These are phyloP conservation scores for Epistrophe eligans DNA, from an alignment of 2,888 invertebrate genomes.

Conservation along the genomic window DNA sequence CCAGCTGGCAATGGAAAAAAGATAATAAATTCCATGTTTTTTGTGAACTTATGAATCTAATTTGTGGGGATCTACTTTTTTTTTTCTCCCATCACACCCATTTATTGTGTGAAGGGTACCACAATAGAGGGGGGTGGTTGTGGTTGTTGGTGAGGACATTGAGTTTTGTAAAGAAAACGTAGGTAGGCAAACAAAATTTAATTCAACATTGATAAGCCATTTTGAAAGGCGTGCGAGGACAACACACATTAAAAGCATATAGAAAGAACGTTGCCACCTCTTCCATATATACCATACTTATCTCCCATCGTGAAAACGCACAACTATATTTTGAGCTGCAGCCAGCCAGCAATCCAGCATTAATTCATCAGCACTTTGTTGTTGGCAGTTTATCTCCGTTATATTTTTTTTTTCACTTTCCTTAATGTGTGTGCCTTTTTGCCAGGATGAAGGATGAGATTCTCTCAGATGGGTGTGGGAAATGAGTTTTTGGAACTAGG, in stretches of 20 bases:
- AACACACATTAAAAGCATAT: not conserved
- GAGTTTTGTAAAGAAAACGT: not conserved
- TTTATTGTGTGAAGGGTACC: not conserved
- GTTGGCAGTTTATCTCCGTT: slow-evolving; percentile 17
- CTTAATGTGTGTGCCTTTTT: slow-evolving; percentile 38
- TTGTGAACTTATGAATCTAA: slow-evolving; percentile 70
- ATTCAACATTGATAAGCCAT: slow-evolving; percentile 68
- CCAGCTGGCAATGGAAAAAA: slow-evolving; percentile 19
- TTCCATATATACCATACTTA: not conserved
- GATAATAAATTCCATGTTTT: slow-evolving; percentile 61
- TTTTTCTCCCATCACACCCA: not conserved
- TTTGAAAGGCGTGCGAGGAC: slow-evolving; percentile 43
- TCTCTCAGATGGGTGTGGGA: slow-evolving; percentile 18
- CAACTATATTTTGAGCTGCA: slow-evolving; percentile 55
- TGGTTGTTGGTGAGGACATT: not conserved
- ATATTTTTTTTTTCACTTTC: slow-evolving; percentile 5
- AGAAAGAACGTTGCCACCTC: slow-evolving; percentile 1
- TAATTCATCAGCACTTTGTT: slow-evolving; percentile 64
- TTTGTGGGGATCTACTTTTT: slow-evolving; percentile 28
- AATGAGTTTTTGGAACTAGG: slow-evolving; percentile 51
- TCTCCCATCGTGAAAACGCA: not conserved
- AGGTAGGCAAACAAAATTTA: slow-evolving; percentile 32
- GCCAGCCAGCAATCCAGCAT: slow-evolving; percentile 23
- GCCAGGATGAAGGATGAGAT: slow-evolving; percentile 44
- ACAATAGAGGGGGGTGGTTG: not conserved